phyloP scores from a whole-genome alignment of 1,140 invertebrate species.

The Procambarus clarkii region DNA sequence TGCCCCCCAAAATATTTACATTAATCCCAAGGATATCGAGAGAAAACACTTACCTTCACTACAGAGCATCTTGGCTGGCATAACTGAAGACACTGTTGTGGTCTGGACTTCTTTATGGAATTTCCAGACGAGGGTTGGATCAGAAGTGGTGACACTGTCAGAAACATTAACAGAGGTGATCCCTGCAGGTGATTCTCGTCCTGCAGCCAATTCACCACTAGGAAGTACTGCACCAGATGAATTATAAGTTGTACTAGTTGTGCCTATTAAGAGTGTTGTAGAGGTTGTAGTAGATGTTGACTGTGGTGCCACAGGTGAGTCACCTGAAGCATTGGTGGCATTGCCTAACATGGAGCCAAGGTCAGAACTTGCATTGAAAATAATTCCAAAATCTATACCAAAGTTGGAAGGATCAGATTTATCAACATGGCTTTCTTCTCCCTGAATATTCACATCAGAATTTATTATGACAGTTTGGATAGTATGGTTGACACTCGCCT shows the following conservation, averaged over 20 bases:
- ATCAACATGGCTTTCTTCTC: not conserved
- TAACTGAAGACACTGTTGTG: not conserved
- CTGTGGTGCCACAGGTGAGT: not conserved
- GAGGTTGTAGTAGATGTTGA: slow-evolving; percentile 14
- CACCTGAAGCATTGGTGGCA: not conserved
- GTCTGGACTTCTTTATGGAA: not conserved
- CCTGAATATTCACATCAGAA: slow-evolving; percentile 7
- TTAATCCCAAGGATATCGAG: not conserved
- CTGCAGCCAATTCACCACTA: not conserved
- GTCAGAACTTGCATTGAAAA: slow-evolving; percentile 23
- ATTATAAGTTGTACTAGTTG: not conserved
- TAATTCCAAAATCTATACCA: not conserved
- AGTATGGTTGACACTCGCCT: slow-evolving; percentile 1
- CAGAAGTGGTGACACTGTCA: not conserved
- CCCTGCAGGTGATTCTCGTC: not conserved
- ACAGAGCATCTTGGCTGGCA: not conserved
- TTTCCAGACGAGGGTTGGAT: not conserved
- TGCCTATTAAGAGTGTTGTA: not conserved
- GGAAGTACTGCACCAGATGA: not conserved
- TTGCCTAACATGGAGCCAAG: slow-evolving; percentile 24
- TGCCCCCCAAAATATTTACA: too few species aligned
- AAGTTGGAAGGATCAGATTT: not conserved
- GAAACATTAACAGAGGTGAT: not conserved
- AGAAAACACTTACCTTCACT: slow-evolving; percentile 25
- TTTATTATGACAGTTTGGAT: slow-evolving; percentile 12